Evolutionary conservation across 2,888 invertebrate species (phyloP), one percentile per base, ranked within the genome.

Genomic region (Lithophane ornitopus): DNA sequence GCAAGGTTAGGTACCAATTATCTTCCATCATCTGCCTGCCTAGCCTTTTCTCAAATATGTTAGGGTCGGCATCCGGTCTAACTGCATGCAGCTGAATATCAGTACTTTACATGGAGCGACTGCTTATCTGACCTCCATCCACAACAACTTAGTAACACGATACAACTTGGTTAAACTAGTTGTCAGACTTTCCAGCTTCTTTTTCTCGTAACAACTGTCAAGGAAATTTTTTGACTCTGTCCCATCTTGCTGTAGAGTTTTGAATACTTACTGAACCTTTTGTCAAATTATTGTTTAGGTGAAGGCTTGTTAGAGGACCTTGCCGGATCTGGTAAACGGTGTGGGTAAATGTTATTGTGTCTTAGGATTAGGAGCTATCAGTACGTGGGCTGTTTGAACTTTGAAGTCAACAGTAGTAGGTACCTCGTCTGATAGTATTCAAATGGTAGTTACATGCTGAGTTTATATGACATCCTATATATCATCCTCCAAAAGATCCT

Each of bases 311-410:
- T 46, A 26, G 39, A 65, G 65, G 66, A 74, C 69, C 74, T 74
- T 70, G 74, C 66, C 66, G 74, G 85, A 73, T 80, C 73, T 59
- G 34, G 84, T 52, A 67, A 73, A 61, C 46, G 44, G 22, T 56
- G 49, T 65, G 62, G 65, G 78, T 84, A 80, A 81, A 81, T 84
- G 81, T 80, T 74, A 80, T 80, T 81, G 73, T 72, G 68, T 52
- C 34, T 59, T 26, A 26, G 34, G 34, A 34, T 72, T 67, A 44
- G 49, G 49, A 68, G 8, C 34, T 61, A 72, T 68, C 63, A 26
- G n/a, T 46, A 56, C 46, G 34, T 58, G n/a, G n/a, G 52, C 83
- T 68, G 54, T 59, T 78, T 79, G n/a, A 59, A 82, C 82, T 61
- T 66, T 76, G 34, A 56, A 78, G 63, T 22, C 44, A 61, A 61